phyloP scores from a whole-genome alignment of 2,113 vertebrate species.

The Bubo scandiacus region DNA sequence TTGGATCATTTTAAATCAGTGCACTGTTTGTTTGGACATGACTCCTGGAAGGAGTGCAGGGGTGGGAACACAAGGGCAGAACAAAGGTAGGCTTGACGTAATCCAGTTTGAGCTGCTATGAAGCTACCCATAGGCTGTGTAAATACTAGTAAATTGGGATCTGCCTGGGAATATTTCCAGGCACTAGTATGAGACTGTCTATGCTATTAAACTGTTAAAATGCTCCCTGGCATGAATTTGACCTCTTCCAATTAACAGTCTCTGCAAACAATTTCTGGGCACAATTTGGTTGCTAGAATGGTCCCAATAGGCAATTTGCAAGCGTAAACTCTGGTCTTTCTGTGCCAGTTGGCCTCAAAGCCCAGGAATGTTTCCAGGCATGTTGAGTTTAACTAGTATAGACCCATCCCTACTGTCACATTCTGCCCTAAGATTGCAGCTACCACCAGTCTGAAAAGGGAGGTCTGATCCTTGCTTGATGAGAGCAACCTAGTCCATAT shows the following conservation, averaged over 20 bases:
- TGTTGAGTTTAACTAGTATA: background rate
- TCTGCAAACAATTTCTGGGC: conserved; percentile 22
- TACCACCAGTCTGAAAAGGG: background rate
- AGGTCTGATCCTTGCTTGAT: background rate
- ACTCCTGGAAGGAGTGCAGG: background rate
- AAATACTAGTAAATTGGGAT: conserved; percentile 16
- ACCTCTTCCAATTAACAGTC: conserved; percentile 26
- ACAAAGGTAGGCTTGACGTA: conserved; percentile 29
- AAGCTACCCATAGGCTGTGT: background rate
- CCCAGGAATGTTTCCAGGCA: conserved; percentile 23
- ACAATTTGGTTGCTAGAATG: background rate
- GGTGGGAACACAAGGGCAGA: background rate
- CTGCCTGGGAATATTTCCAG: conserved; percentile 29
- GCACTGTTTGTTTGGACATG: background rate
- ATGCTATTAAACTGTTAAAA: conserved; percentile 8
- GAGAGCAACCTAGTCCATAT: background rate
- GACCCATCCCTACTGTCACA: background rate
- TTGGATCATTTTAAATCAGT: background rate
- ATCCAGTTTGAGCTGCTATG: background rate
- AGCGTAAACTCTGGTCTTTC: background rate
- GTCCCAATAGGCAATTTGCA: background rate
- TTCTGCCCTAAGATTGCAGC: background rate
- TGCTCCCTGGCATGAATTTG: conserved; percentile 7
- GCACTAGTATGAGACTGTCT: background rate
- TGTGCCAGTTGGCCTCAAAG: conserved; percentile 13